Percentiles rank a stretch among this genome's conserved stretches.
Conservation (phyloP, 2,888 invertebrate genomes). For the Aporophyla nigra region DNA sequence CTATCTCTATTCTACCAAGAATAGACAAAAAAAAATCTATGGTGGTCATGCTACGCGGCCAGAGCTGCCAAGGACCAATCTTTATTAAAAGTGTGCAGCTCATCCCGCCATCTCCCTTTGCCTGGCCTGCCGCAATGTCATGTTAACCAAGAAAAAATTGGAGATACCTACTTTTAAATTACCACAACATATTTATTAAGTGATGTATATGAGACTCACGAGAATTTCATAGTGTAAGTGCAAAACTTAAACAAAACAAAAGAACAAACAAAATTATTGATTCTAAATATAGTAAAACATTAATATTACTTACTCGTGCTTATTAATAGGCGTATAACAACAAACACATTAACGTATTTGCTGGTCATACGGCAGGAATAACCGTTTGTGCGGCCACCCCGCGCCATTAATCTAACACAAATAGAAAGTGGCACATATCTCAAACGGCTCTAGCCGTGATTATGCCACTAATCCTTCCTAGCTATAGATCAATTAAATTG, state of each 20-base stretch:
- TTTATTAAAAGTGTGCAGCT: too few species aligned
- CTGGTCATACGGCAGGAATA: conserved; percentile 48
- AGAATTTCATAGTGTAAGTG: background rate
- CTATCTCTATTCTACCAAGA: too few species aligned
- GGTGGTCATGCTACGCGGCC: too few species aligned
- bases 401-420: conserved; percentile 64
- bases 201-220: background rate
- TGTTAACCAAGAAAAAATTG: too few species aligned
- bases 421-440: conserved; percentile 67
- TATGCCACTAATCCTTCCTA: conserved; percentile 53
- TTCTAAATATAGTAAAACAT: background rate
- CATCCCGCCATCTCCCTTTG: too few species aligned
- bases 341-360: conserved; percentile 31
- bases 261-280: background rate
- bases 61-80: too few species aligned
- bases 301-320: conserved; percentile 15
- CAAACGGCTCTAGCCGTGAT: conserved; percentile 30
- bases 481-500: conserved; percentile 54
- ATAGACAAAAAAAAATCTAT: too few species aligned
- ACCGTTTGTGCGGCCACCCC: conserved; percentile 47
- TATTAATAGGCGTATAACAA: conserved; percentile 36
- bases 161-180: background rate
- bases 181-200: background rate
- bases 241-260: background rate
- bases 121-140: too few species aligned